Evolutionary conservation across 2,888 invertebrate genomes (phyloP), one percentile per base, ranked within the genome.

Genomic region (Agriopis marginaria): DNA sequence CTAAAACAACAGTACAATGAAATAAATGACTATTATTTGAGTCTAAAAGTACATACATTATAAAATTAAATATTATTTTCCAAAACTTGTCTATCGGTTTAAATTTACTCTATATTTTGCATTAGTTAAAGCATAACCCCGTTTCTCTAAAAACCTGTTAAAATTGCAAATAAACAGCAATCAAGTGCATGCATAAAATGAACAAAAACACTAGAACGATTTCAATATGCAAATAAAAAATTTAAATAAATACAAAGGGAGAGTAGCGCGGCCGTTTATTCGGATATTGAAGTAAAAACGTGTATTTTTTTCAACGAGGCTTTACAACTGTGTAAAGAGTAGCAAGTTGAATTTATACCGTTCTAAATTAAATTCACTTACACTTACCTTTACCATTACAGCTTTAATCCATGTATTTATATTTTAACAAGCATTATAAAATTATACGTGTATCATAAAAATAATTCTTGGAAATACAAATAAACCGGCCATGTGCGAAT

Each of bases 201-300:
- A 63, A 56, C 70, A 73, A 74, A 73, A 75, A 75, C 73, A 75
- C 74, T 77, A 79, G 77, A 75, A 79, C 77, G 77, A 76, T 77
- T 77, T 77, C 76, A 79, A 79, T 77, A 84, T 79, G 77, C 77
- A 79, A 77, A 82, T 78, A 75, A 60, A 72, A 49, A 77, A 81
- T 79, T 80, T 79, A 80, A 79, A 82, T 79, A 80, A 79, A 79
- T 76, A 78, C 71, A 77, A 80, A 78, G 73, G 76, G 74, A 58
- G 70, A 74, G 68, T 69, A 63, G 68, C 53, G 73, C 68, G 64
- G 69, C 70, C 75, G 76, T 80, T 77, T 77, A 79, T 79, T 68
- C 75, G 70, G 73, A 76, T 76, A 78, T 76, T 76, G 77, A 70
- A 73, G 64, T 66, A 74, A 78, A 80, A 71, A 67, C 61, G 53